Evolutionary conservation across 2,113 vertebrate genomes (phyloP).

Genomic region (Urocynchramus pylzowi): DNA sequence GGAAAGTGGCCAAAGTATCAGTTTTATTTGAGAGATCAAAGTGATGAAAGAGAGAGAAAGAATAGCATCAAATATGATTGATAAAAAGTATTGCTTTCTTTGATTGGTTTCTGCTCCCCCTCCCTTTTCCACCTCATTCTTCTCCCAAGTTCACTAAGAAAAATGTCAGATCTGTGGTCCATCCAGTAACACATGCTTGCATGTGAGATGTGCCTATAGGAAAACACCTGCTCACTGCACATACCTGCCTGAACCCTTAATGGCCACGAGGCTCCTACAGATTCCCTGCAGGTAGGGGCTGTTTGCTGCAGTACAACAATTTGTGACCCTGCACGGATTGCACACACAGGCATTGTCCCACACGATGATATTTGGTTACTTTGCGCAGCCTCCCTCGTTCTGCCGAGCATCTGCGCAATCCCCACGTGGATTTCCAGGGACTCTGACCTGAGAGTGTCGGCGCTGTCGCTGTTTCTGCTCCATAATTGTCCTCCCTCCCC

Average conservation of each 20-base stretch:
- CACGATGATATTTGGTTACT: neutral
- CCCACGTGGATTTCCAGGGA: neutral
- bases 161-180: constrained; percentile 58
- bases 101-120: constrained; percentile 58
- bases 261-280: neutral
- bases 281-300: neutral
- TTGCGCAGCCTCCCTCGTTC: neutral
- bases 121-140: constrained; percentile 54
- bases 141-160: constrained; percentile 16
- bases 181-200: constrained; percentile 56
- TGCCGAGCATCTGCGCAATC: neutral
- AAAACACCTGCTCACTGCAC: constrained; percentile 59
- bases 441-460: neutral
- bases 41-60: constrained; percentile 60
- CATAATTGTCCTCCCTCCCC: neutral
- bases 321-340: neutral
- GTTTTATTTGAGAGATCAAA: constrained; percentile 73
- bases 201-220: constrained; percentile 57
- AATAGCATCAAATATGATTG: constrained; percentile 71
- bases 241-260: constrained; percentile 39
- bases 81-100: constrained; percentile 69
- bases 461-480: neutral
- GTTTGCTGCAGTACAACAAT: neutral
- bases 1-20: constrained; percentile 69
- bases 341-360: neutral